These are phyloP conservation scores for Atopsyche davidsoni DNA, from an alignment of 1,140 invertebrate species.

Conservation along the genomic window DNA sequence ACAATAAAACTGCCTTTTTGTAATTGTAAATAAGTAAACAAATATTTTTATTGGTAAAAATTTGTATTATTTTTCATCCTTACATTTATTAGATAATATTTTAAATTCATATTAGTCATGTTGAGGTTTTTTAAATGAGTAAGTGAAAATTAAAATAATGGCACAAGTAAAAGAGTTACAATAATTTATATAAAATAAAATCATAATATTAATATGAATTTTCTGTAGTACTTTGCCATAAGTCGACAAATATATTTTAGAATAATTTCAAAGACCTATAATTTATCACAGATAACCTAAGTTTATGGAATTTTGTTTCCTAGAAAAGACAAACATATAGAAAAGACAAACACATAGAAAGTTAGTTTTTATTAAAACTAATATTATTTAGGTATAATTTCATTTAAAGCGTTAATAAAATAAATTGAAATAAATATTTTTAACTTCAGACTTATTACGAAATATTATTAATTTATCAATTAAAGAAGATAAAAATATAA, in stretches of 20 bases:
- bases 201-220: no score
- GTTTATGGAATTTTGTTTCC: no score
- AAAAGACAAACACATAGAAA: no score
- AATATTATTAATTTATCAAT: neutral
- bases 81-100: neutral
- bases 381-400: neutral
- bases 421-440: neutral
- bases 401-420: neutral
- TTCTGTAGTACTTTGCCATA: no score
- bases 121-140: no score
- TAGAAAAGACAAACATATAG: no score
- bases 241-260: no score
- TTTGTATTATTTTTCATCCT: constrained; percentile 1
- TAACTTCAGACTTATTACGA: neutral
- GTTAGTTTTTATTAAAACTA: neutral
- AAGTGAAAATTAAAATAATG: no score
- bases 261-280: no score
- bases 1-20: neutral
- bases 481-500: neutral
- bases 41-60: constrained; percentile 2
- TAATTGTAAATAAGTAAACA: constrained; percentile 4
- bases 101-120: neutral
- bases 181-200: no score
- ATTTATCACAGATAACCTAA: no score
- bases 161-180: no score